A percentile compares a stretch with the other conserved stretches of the same genome.
phyloP scores from a whole-genome alignment of 1,140 invertebrate genomes.

The Eueides isabella region DNA sequence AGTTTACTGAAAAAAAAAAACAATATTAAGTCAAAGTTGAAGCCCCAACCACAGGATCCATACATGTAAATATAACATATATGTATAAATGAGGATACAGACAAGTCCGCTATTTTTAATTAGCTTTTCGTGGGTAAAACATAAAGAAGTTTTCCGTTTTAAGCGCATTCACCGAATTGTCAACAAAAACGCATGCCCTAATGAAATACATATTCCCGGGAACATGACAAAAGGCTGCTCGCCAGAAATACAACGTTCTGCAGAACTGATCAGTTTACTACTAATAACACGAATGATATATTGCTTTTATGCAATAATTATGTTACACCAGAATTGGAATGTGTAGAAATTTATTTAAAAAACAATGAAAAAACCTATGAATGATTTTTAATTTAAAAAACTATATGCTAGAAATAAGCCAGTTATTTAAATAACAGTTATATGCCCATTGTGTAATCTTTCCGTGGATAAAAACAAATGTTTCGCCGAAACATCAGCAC shows the following conservation, averaged over 20 bases:
- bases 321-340: neutral
- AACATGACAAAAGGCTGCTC: constrained; percentile 27
- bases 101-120: neutral
- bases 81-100: neutral
- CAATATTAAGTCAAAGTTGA: neutral
- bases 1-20: no score
- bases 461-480: constrained; percentile 39
- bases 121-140: neutral
- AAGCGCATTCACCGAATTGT: constrained; percentile 48
- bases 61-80: neutral
- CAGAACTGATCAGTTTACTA: constrained; percentile 35
- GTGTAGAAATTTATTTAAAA: neutral
- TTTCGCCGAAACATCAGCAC: constrained; percentile 46
- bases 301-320: neutral
- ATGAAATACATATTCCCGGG: constrained; percentile 48
- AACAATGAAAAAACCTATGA: neutral
- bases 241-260: constrained; percentile 41
- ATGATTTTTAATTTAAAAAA: no score
- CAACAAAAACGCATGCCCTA: constrained; percentile 51
- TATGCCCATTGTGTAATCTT: constrained; percentile 23
- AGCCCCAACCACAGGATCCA: neutral
- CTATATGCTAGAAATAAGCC: neutral
- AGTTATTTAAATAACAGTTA: constrained; percentile 24
- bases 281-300: neutral
- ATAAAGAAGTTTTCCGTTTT: neutral